Base-by-base conservation (phyloP, 2,797 vertebrate species). In the Pseudochaenichthys georgianus region DNA sequence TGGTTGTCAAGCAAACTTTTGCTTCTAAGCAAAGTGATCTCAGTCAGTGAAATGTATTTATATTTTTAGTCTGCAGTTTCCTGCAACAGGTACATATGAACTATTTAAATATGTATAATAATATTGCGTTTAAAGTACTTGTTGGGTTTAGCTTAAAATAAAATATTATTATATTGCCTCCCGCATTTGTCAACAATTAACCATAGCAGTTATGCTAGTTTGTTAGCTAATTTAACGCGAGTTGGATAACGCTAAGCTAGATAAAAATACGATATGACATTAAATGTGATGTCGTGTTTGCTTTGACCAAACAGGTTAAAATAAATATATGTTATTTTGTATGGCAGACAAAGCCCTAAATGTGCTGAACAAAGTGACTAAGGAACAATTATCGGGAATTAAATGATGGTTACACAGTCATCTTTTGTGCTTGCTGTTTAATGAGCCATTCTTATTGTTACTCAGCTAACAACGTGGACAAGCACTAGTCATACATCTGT, bases 1-100 rank as follows among this genome's bases (percentile, higher is more conserved):
- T 70, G 83, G 95, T 95, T 92, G 95, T 83, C 87, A 95, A 86
- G 90, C 86, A 95, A 95, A 95, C 94, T 88, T 92, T 81, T 72
- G 71, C 64, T 28, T 63, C 58, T 13, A 15, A 58, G 73, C 58
- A 45, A 43, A 64, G 68, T 46, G 67, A 12, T 13, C 43, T 60
- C 34, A 45, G 53, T 58, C 34, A 71, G 21, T 64, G 52, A 78
- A 71, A 86, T 82, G 76, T 46, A 19, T 23, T 12, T 6, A 46
- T 57, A 0, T 15, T 28, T 77, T 48, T 75, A 34, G 17, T 9
- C 57, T 43, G 50, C 31, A 47, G 13, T 13, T 75, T 62, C 10
- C 50, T 0, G 2, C 31, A 28, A 64, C 1, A 68, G 86, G 79
- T 85, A 65, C 66, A 59, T 41, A 46, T 9, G 34, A 19, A 10